A percentile compares a stretch with the other conserved stretches of the same genome.
Evolutionary conservation across 1,140 invertebrate species (phyloP).

Genomic region (Leptinotarsa undecemlineata): DNA sequence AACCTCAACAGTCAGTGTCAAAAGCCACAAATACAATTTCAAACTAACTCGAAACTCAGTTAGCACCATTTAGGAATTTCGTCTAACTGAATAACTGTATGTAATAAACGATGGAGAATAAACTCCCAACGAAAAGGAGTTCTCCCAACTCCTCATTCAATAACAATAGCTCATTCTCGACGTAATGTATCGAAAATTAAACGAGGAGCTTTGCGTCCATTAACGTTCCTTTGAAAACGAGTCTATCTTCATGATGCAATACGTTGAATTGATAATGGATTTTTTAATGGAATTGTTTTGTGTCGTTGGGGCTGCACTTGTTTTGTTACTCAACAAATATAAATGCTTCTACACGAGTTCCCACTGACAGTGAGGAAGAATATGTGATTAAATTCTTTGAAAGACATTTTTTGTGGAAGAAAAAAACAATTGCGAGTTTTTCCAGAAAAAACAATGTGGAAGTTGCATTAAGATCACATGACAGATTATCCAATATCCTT

Average conservation of each 20-base stretch:
- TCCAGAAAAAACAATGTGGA: no score
- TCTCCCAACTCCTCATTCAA: neutral
- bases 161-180: constrained; percentile 5
- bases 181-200: constrained; percentile 1
- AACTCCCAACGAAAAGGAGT: neutral
- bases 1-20: no score
- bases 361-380: no score
- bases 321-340: neutral
- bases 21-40: neutral
- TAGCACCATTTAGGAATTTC: neutral
- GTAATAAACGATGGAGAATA: no score
- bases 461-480: no score
- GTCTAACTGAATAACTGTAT: no score
- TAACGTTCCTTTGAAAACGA: neutral
- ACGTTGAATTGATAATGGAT: neutral
- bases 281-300: neutral
- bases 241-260: neutral
- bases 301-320: neutral
- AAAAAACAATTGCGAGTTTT: no score
- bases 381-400: no score
- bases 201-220: neutral
- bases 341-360: neutral
- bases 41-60: neutral
- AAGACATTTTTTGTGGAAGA: no score
- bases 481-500: no score